These are phyloP conservation scores for Zaprionus kolodkinae DNA, from an alignment of 1,140 invertebrate genomes.

Conservation along the genomic window DNA sequence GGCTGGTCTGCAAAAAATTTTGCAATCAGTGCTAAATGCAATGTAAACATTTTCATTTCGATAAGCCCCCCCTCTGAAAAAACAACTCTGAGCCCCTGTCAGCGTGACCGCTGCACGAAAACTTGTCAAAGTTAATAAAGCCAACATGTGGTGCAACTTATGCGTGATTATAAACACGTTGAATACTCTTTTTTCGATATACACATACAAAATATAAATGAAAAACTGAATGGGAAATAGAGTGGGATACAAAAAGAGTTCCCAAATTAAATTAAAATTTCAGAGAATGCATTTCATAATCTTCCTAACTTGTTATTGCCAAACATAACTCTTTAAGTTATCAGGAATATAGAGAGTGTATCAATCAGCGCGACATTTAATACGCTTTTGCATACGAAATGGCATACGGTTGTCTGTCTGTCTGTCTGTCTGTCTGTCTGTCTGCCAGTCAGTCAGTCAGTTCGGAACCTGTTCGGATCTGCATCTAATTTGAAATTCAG, in stretches of 20 bases:
- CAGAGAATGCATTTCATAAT: not conserved
- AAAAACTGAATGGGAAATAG: not conserved
- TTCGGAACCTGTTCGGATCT: not conserved
- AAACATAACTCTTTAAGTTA: not conserved
- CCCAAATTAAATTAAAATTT: not conserved
- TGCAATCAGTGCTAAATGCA: slow-evolving; percentile 53
- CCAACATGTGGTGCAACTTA: not conserved
- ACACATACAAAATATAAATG: not conserved
- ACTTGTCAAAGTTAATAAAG: slow-evolving; percentile 40
- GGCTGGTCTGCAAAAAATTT: slow-evolving; percentile 9
- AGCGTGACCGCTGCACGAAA: slow-evolving; percentile 12
- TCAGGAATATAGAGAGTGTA: not conserved
- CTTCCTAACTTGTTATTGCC: not conserved
- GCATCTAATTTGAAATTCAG: slow-evolving; percentile 45
- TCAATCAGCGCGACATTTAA: slow-evolving; percentile 9
- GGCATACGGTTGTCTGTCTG: not conserved
- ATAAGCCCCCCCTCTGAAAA: slow-evolving; percentile 16
- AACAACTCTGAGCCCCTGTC: slow-evolving; percentile 27
- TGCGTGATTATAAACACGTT: not conserved
- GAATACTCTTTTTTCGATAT: not conserved
- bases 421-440: not conserved
- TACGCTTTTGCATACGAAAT: not conserved
- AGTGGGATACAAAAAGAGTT: no score
- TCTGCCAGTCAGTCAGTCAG: not conserved
- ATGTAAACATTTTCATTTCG: slow-evolving; percentile 54